Base-by-base conservation (phyloP, 2,888 invertebrate species). In the Synanthedon andrenaeformis region DNA sequence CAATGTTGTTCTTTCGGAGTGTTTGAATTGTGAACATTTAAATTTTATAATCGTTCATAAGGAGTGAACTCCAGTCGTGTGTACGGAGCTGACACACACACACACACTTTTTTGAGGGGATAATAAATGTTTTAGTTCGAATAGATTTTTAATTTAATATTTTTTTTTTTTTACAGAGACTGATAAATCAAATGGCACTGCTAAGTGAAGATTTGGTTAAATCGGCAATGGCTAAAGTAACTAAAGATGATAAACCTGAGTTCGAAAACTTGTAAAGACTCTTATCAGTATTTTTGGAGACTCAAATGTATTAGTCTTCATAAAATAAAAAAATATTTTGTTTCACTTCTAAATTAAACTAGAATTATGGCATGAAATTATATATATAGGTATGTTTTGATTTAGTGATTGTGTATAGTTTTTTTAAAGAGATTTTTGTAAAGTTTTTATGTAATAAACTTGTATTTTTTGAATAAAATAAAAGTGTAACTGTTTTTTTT, bases 201-300 rank as follows among this genome's bases (percentile, higher is more conserved):
- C 97, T 97, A 79, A 96, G 96, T 62, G 96, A 97, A 72, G 98
- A 99, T 72, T 89, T 96, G 53, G 76, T 91, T 51, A 95, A 93
- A 67, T 92, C 96, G 0, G 93, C 93, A 0, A 91, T 93, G 70
- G 95, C 95, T 1, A 89, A 90, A 60, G 91, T 91, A 14, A 91
- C 92, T 0, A 96, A 96, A 73, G 89, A 91, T 41, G 84, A 91
- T 53, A 86, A 91, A 58, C 91, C 96, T 0, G 82, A 89, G 13
- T 98, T 95, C 79, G 92, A 97, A 23, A 96, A 98, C 71, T 89
- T 94, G 19, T 94, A 89, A 90, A 53, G 4, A 6, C 10, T 35
- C 0, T n/a, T 35, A 8, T 35, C 35, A 35, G 3, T 8, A 35
- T 35, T 35, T 35, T 10, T 48, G 42, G n/a, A 10, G 14, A n/a